Base-by-base conservation (phyloP, 2,113 vertebrate genomes). In the Anhinga anhinga region DNA sequence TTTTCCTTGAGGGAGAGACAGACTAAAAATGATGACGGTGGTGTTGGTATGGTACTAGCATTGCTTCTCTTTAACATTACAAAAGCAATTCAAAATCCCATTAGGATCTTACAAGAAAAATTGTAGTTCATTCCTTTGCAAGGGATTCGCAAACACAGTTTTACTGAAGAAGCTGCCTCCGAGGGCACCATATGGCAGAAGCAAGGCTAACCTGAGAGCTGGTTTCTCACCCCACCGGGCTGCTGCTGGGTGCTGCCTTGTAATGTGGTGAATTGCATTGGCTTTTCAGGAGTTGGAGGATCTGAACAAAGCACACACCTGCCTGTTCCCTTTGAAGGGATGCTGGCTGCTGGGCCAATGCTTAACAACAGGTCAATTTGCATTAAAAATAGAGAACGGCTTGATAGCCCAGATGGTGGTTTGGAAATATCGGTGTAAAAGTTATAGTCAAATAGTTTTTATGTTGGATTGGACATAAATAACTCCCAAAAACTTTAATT, bases 231-330 rank as follows among this genome's bases (percentile, higher is more conserved):
- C 13, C 14, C 69, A 77, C 6, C 13, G 5, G 4, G 26, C 53
- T 55, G 25, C 67, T 53, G 36, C 65, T 62, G 44, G n/a, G 8
- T 49, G 47, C 77, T 94, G 44, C 66, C n/a, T 56, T 34, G 30
- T 13, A 53, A 29, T 0, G 0, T 7, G 27, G 67, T 0, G 3
- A 78, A 12, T 32, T 34, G 6, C 5, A 0, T 1, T 7, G 27
- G 9, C 18, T 58, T 40, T 26, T 69, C 9, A 20, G 63, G 36
- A n/a, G 38, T 4, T 18, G 27, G 21, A 74, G 44, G 38, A 49
- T 5, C 32, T 13, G n/a, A 71, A 26, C 25, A 56, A 63, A 71
- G 21, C 36, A 27, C 0, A 0, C 0, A 2, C 11, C 40, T 62
- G 26, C 36, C 62, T 22, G 3, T 19, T 62, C 15, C 58, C 34